Percentiles rank a stretch among this genome's conserved stretches.
These are phyloP conservation scores for Sebastes alutus DNA, from an alignment of 2,797 vertebrate species.

Conservation along the genomic window DNA sequence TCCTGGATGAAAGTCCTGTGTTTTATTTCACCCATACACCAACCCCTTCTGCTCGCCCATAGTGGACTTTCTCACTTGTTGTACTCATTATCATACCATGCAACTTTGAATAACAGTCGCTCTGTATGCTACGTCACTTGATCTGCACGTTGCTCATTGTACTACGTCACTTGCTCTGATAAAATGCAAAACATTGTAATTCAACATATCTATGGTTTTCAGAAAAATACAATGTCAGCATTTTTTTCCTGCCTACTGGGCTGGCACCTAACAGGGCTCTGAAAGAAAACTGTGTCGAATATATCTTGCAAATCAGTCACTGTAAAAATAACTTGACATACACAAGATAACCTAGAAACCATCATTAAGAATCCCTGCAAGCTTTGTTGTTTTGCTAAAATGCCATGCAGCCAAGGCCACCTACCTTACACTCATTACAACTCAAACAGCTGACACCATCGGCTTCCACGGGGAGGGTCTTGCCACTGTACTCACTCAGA, in stretches of 20 bases:
- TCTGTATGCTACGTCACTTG: neutral
- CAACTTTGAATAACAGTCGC: neutral
- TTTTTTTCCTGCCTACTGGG: neutral
- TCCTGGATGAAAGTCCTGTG: neutral
- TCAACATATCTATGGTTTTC: neutral
- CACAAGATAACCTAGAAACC: neutral
- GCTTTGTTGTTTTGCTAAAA: slow-evolving; percentile 23
- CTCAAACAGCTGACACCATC: slow-evolving; percentile 22
- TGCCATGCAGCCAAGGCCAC: slow-evolving; percentile 52
- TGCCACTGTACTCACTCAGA: slow-evolving; percentile 26
- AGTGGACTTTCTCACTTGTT: neutral
- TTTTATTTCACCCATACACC: neutral
- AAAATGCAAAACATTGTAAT: neutral
- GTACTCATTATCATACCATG: neutral
- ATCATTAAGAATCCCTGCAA: slow-evolving; percentile 8
- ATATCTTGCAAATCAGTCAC: neutral
- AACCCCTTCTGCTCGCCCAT: neutral
- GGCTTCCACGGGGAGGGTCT: slow-evolving; percentile 15
- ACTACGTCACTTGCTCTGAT: neutral
- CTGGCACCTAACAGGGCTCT: neutral
- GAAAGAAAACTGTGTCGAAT: neutral
- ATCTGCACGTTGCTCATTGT: neutral
- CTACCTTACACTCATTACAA: slow-evolving; percentile 32
- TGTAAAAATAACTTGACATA: neutral
- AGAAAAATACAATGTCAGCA: neutral